Conservation (phyloP, 1,140 invertebrate species). For the Drosophila novamexicana region DNA sequence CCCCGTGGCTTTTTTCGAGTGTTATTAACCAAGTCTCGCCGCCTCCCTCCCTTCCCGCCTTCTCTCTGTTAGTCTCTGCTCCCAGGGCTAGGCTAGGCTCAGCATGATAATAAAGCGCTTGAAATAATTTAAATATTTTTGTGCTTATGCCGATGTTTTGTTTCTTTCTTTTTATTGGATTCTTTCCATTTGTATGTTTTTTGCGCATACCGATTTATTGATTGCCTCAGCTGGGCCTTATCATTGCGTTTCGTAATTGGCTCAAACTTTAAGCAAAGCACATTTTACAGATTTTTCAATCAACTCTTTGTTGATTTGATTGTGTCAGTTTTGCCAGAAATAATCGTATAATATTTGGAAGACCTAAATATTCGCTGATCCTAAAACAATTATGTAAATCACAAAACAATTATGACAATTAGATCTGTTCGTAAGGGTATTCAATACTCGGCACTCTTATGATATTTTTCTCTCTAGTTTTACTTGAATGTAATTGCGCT, state of each 20-base stretch:
- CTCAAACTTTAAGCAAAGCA: not conserved
- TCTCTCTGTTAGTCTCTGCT: constrained; percentile 31
- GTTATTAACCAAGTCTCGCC: constrained; percentile 61
- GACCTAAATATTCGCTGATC: too few relatives aligned
- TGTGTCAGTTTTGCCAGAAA: too few relatives aligned
- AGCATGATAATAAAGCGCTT: constrained; percentile 72
- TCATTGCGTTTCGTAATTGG: not conserved
- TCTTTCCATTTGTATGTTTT: constrained; percentile 10
- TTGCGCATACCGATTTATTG: constrained; percentile 12
- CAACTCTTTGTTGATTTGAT: not conserved
- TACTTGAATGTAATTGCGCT: not conserved
- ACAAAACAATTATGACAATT: too few relatives aligned
- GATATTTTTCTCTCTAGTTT: not conserved
- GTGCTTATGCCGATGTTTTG: constrained; percentile 46
- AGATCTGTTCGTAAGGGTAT: not conserved
- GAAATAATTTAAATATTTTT: constrained; percentile 73
- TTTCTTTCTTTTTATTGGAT: constrained; percentile 26
- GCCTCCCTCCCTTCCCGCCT: not conserved
- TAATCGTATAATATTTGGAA: too few relatives aligned
- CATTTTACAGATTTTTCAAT: not conserved
- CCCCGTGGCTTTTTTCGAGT: constrained; percentile 63
- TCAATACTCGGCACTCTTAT: not conserved
- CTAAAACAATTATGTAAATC: too few relatives aligned
- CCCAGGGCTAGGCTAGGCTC: constrained; percentile 24
- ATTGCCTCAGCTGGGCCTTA: not conserved